Conservation (phyloP, 2,113 vertebrate genomes). For the Syngnathus scovelli region DNA sequence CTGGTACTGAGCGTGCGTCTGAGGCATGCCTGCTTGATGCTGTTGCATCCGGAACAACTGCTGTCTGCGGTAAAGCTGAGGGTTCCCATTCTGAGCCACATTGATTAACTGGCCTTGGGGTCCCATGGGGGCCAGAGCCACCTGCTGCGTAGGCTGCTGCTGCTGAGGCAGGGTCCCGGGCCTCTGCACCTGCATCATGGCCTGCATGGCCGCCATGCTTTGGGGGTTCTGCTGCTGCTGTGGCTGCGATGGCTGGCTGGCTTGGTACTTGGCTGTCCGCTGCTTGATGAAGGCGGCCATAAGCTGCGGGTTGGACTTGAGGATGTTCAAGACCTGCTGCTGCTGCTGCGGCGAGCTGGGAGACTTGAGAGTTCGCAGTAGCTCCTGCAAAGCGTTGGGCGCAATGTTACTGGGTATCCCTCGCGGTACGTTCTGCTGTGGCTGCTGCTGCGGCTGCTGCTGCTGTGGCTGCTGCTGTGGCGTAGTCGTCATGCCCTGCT, state of each 20-base stretch:
- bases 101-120: constrained; percentile 88
- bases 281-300: constrained; percentile 99
- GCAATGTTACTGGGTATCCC: constrained; percentile 80
- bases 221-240: constrained; percentile 69
- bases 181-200: constrained; percentile 70
- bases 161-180: constrained; percentile 81
- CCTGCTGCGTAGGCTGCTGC: constrained; percentile 59
- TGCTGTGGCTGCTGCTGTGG: constrained; percentile 70
- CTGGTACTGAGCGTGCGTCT: constrained; percentile 83
- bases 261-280: constrained; percentile 94
- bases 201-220: constrained; percentile 80
- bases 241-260: constrained; percentile 81
- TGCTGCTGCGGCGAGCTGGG: constrained; percentile 96
- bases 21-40: constrained; percentile 75
- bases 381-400: constrained; percentile 88
- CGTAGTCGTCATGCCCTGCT: constrained; percentile 79
- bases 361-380: constrained; percentile 91
- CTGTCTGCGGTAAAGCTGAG: constrained; percentile 82
- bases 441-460: constrained; percentile 61
- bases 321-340: constrained; percentile 95
- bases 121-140: constrained; percentile 78
- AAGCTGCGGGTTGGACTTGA: constrained; percentile 97
- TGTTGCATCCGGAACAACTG: constrained; percentile 75
- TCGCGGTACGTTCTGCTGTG: constrained; percentile 71
- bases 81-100: constrained; percentile 77